phyloP scores from a whole-genome alignment of 2,888 invertebrate genomes.

The Nyleta sp. region DNA sequence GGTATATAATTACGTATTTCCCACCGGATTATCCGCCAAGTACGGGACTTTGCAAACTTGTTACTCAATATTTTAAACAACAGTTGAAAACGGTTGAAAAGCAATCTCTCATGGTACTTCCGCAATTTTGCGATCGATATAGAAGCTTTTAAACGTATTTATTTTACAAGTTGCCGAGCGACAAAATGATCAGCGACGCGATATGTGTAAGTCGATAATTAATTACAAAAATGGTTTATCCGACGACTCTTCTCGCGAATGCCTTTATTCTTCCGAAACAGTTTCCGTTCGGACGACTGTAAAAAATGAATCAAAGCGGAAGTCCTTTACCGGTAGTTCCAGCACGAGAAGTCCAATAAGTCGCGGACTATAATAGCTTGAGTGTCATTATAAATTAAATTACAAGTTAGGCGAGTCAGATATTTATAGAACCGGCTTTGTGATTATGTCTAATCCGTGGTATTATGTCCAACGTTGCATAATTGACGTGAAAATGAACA shows the following conservation, averaged over 20 bases:
- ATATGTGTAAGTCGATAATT: constrained; percentile 2
- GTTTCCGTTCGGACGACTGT: neutral
- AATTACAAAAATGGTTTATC: constrained; percentile 8
- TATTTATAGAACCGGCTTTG: neutral
- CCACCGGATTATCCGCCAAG: constrained; percentile 27
- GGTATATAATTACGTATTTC: constrained; percentile 30
- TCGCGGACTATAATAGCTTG: constrained; percentile 7
- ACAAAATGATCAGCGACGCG: neutral
- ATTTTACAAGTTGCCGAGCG: neutral
- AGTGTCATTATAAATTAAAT: constrained; percentile 29
- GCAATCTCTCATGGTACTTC: constrained; percentile 5
- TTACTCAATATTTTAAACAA: constrained; percentile 36
- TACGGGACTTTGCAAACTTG: constrained; percentile 13
- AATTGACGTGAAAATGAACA: too few relatives aligned
- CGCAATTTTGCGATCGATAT: neutral
- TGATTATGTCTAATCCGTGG: neutral
- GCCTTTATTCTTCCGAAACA: constrained; percentile 20
- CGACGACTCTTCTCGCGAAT: neutral
- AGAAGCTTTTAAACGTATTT: neutral
- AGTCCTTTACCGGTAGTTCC: constrained; percentile 18
- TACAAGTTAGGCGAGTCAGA: constrained; percentile 9
- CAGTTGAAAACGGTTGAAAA: constrained; percentile 11
- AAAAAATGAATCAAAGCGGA: constrained; percentile 33
- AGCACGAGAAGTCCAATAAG: constrained; percentile 30
- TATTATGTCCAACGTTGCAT: neutral